These are phyloP conservation scores for Miichthys miiuy DNA, from an alignment of 2,797 vertebrate genomes.

Conservation along the genomic window DNA sequence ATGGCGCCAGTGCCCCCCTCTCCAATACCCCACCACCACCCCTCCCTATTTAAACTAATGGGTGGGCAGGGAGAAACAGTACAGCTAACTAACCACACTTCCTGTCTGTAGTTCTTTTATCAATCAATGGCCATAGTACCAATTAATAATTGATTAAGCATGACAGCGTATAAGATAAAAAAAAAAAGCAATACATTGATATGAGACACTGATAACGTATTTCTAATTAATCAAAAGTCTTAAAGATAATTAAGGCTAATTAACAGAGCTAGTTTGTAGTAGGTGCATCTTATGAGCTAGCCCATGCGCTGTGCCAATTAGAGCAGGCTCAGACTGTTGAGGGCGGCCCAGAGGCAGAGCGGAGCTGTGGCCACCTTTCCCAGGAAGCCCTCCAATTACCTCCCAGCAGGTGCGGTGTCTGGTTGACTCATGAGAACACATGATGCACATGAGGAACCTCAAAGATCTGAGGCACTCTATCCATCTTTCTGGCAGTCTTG, in stretches of 20 bases:
- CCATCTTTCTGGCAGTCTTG: conserved; percentile 43
- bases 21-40: neutral
- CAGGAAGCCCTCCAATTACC: conserved; percentile 84
- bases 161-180: conserved; percentile 11
- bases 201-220: conserved; percentile 5
- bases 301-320: conserved; percentile 76
- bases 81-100: conserved; percentile 64
- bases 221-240: conserved; percentile 43
- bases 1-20: conserved; percentile 67
- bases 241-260: conserved; percentile 50
- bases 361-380: conserved; percentile 73
- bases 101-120: conserved; percentile 35
- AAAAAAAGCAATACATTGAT: conserved; percentile 9
- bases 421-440: conserved; percentile 66
- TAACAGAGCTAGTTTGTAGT: conserved; percentile 27
- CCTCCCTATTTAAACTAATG: conserved; percentile 71
- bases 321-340: conserved; percentile 68
- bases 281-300: conserved; percentile 47
- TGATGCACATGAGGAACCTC: conserved; percentile 63
- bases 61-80: conserved; percentile 66
- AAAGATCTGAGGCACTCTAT: conserved; percentile 51
- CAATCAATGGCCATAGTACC: conserved; percentile 32
- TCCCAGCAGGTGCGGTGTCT: conserved; percentile 71
- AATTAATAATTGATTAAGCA: conserved; percentile 39
- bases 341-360: conserved; percentile 72